A percentile compares a stretch with the other conserved stretches of the same genome.
Conservation (phyloP, 2,113 vertebrate species). For the Carettochelys insculpta region DNA sequence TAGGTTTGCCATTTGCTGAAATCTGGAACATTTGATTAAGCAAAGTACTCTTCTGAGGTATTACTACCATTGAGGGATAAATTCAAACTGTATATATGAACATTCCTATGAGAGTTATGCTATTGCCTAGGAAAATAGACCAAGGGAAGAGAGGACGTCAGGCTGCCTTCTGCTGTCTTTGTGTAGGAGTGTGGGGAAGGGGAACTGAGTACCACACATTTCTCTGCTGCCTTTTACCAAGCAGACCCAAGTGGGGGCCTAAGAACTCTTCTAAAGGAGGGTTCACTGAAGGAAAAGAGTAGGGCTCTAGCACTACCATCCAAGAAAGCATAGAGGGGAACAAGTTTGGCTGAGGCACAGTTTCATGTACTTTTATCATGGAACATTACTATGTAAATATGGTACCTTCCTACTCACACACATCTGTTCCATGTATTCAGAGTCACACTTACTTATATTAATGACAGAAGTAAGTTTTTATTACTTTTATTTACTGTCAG, state of each 20-base stretch:
- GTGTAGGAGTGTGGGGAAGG: neutral
- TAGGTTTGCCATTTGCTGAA: neutral
- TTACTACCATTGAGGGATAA: neutral
- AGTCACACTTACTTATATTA: neutral
- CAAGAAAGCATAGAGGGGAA: neutral
- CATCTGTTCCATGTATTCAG: neutral
- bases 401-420: neutral
- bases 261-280: neutral
- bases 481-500: neutral
- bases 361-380: neutral
- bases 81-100: neutral
- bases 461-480: neutral
- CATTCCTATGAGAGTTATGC: neutral
- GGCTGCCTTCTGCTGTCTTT: neutral
- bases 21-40: neutral
- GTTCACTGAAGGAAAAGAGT: neutral
- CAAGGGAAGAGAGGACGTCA: neutral
- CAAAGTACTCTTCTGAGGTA: neutral
- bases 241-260: neutral
- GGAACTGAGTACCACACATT: no score
- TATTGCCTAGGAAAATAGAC: neutral
- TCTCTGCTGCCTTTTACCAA: neutral
- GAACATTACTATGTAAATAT: neutral
- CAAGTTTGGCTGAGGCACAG: neutral
- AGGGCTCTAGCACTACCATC: neutral